These are phyloP conservation scores for Lasioglossum villosulum DNA, from an alignment of 2,888 invertebrate species.

Conservation along the genomic window DNA sequence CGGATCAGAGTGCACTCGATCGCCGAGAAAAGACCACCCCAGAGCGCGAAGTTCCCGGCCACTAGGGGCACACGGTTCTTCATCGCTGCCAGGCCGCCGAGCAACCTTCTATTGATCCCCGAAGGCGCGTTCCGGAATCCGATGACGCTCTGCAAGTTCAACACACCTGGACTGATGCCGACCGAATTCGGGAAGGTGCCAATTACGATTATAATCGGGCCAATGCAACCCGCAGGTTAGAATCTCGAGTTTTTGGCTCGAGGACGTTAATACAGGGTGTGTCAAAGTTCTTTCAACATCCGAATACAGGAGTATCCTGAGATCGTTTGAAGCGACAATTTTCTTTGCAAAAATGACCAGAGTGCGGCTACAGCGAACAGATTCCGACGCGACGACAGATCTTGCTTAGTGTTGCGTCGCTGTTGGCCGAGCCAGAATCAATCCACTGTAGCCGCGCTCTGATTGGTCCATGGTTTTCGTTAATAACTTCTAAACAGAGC, in stretches of 20 bases:
- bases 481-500: too few relatives aligned
- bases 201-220: not conserved
- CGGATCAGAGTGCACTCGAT: slow-evolving; percentile 97
- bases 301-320: too few relatives aligned
- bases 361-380: too few relatives aligned
- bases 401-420: too few relatives aligned
- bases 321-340: too few relatives aligned
- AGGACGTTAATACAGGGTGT: not conserved
- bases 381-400: too few relatives aligned
- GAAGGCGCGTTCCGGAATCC: slow-evolving; percentile 98
- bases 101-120: slow-evolving; percentile 90
- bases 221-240: not conserved
- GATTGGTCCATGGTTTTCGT: too few relatives aligned
- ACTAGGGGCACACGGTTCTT: slow-evolving; percentile 94
- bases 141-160: slow-evolving; percentile 91
- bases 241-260: not conserved
- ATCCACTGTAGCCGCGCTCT: too few relatives aligned
- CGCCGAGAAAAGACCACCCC: slow-evolving; percentile 98
- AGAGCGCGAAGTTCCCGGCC: slow-evolving; percentile 98
- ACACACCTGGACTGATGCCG: not conserved
- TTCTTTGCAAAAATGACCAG: too few relatives aligned
- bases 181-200: not conserved
- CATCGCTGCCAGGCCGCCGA: slow-evolving; percentile 91
- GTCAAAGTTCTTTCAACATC: too few relatives aligned
- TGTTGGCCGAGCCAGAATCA: too few relatives aligned